Conservation (phyloP, 2,797 vertebrate species). For the Hoplostethus mediterraneus region DNA sequence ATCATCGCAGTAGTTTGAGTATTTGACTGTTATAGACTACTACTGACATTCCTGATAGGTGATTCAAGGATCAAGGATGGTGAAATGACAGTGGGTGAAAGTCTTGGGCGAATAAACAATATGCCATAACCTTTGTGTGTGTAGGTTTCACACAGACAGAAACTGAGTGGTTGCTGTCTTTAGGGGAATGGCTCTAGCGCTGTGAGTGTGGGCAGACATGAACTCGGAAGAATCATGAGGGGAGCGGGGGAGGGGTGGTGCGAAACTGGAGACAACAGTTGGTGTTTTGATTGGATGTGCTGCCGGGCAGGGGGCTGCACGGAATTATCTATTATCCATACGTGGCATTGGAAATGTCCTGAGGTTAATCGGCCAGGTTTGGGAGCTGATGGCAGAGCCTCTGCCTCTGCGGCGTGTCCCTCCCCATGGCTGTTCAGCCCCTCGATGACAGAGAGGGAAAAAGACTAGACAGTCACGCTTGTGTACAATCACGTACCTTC, state of each 20-base stretch:
- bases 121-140: background rate
- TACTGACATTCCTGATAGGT: background rate
- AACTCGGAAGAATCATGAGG: conserved; percentile 31
- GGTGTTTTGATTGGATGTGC: conserved; percentile 74
- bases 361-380: conserved; percentile 62
- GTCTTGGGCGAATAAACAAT: conserved; percentile 12
- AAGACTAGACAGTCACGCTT: conserved; percentile 34
- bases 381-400: conserved; percentile 44
- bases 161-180: conserved; percentile 16
- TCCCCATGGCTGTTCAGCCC: conserved; percentile 50
- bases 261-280: conserved; percentile 68
- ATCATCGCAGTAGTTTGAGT: background rate
- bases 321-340: conserved; percentile 69
- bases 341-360: conserved; percentile 56
- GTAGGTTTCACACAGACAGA: background rate
- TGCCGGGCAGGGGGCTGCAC: conserved; percentile 50
- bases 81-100: background rate
- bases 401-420: conserved; percentile 48
- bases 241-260: conserved; percentile 15
- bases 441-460: conserved; percentile 31
- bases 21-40: background rate
- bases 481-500: conserved; percentile 33
- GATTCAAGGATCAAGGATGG: background rate
- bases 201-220: conserved; percentile 55
- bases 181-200: conserved; percentile 43